phyloP scores from a whole-genome alignment of 2,797 vertebrate genomes.

The Ataeniobius toweri region DNA sequence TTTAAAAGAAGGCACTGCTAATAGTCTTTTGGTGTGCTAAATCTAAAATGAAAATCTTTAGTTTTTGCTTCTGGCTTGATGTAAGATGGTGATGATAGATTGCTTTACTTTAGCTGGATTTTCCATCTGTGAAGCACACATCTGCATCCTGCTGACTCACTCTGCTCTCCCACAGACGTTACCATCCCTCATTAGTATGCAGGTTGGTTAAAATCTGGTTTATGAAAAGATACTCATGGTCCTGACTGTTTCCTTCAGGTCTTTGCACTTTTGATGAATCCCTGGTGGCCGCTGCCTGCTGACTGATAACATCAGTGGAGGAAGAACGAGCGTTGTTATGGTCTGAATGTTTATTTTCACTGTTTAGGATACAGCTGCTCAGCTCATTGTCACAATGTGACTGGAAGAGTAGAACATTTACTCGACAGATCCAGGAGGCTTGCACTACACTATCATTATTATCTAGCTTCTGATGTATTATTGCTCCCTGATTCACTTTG shows the following conservation, averaged over 20 bases:
- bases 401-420: neutral
- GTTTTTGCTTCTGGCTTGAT: neutral
- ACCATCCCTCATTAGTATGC: constrained; percentile 36
- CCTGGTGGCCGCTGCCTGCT: constrained; percentile 14
- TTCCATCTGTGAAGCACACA: neutral
- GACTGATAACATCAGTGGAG: constrained; percentile 24
- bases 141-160: constrained; percentile 51
- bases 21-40: neutral
- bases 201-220: constrained; percentile 35
- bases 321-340: constrained; percentile 28
- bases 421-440: neutral
- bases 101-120: neutral
- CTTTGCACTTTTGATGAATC: constrained; percentile 19
- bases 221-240: constrained; percentile 2
- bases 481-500: neutral
- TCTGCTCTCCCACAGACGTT: constrained; percentile 30
- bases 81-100: neutral
- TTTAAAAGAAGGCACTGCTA: neutral
- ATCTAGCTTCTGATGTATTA: constrained; percentile 5
- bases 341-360: constrained; percentile 6
- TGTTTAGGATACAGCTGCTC: neutral
- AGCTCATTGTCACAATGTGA: too few species aligned
- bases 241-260: constrained; percentile 14
- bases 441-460: neutral
- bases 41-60: neutral